Percentiles rank a stretch among this genome's conserved stretches.
Evolutionary conservation across 2,888 invertebrate genomes (phyloP).

Genomic region (Muschampia plurimacula): DNA sequence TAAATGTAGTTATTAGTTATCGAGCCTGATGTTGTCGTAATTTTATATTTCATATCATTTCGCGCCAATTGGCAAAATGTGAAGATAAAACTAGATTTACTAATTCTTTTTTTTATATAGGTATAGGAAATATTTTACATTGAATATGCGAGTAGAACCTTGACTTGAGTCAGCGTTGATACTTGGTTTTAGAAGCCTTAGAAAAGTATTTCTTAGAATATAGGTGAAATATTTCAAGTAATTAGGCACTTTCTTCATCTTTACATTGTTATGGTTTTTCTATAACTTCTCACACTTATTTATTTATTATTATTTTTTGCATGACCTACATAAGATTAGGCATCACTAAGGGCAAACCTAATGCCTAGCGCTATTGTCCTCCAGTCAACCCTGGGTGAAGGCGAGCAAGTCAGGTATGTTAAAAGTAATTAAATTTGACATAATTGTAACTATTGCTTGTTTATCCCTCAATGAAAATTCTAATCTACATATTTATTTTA

Average conservation of each 20-base stretch:
- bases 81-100: neutral
- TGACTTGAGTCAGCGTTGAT: constrained; percentile 17
- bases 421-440: no score
- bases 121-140: constrained; percentile 24
- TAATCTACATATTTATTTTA: no score
- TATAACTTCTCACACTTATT: no score
- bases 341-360: no score
- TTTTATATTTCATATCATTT: constrained; percentile 5
- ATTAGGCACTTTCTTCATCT: neutral
- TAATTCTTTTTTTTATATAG: neutral
- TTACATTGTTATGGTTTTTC: neutral
- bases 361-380: no score
- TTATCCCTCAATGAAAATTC: no score
- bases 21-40: neutral
- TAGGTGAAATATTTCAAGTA: constrained; percentile 24
- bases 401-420: no score
- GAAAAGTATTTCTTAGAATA: constrained; percentile 34
- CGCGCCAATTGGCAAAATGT: constrained; percentile 14
- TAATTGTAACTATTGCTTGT: no score
- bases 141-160: constrained; percentile 18
- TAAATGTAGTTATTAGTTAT: neutral
- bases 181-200: constrained; percentile 32
- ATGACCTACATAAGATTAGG: no score
- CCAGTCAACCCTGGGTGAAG: no score
- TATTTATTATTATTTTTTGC: no score